These are phyloP conservation scores for Neosilurus mollespiculum DNA, from an alignment of 2,797 vertebrate genomes.

Conservation along the genomic window DNA sequence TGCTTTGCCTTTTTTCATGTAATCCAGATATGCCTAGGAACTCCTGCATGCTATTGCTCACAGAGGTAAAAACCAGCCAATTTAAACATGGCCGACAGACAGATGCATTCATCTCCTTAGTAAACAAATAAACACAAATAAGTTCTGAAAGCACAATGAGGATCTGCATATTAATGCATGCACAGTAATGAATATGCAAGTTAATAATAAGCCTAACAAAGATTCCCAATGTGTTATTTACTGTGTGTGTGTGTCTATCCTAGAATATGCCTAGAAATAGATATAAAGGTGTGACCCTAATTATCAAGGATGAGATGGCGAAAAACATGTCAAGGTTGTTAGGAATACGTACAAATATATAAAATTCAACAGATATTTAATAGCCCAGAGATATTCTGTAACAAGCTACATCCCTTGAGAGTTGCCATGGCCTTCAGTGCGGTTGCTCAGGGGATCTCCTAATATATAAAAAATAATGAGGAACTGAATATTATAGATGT, in stretches of 20 bases:
- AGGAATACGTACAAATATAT: slow-evolving; percentile 37
- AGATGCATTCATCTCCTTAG: slow-evolving; percentile 17
- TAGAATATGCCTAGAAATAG: slow-evolving; percentile 1
- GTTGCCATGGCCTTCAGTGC: slow-evolving; percentile 69
- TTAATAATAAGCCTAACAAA: slow-evolving; percentile 17
- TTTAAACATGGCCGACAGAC: slow-evolving; percentile 36
- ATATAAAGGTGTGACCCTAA: slow-evolving; percentile 45
- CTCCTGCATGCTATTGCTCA: slow-evolving; percentile 24
- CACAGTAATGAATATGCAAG: slow-evolving; percentile 11
- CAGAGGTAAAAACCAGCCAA: slow-evolving; percentile 13
- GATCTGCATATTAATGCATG: slow-evolving; percentile 3
- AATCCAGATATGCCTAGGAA: slow-evolving; percentile 55
- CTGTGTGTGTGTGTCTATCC: neutral
- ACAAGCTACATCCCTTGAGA: slow-evolving; percentile 70
- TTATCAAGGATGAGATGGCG: slow-evolving; percentile 50
- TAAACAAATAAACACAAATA: neutral
- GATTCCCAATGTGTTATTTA: neutral
- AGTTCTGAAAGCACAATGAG: neutral
- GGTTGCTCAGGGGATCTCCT: slow-evolving; percentile 67
- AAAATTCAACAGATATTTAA: slow-evolving; percentile 66
- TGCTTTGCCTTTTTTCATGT: slow-evolving; percentile 53
- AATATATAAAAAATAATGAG: slow-evolving; percentile 78
- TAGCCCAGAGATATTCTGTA: slow-evolving; percentile 79
- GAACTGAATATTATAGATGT: slow-evolving; percentile 72
- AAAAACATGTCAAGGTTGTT: slow-evolving; percentile 65